Evolutionary conservation across 2,888 invertebrate genomes (phyloP).

Genomic region (Spodoptera picta): DNA sequence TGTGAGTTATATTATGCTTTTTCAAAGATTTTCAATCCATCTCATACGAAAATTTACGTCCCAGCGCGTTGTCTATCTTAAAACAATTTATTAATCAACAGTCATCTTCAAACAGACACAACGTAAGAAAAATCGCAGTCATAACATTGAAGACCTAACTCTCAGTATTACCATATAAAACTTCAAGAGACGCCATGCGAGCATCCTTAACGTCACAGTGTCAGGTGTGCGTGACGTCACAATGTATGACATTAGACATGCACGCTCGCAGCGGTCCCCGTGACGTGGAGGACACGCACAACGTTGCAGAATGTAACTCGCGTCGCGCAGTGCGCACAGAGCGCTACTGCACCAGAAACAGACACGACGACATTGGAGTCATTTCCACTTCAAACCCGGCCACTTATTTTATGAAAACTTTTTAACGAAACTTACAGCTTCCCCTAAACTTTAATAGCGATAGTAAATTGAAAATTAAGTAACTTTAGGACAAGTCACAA

Average conservation of each 20-base stretch:
- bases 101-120: constrained; percentile 49
- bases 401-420: constrained; percentile 54
- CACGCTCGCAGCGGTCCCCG: constrained; percentile 11
- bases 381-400: constrained; percentile 40
- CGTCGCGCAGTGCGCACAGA: constrained; percentile 19
- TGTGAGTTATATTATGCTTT: neutral
- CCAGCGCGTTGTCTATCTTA: constrained; percentile 28
- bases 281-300: constrained; percentile 29
- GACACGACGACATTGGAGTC: constrained; percentile 14
- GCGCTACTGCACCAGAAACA: constrained; percentile 25
- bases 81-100: constrained; percentile 25
- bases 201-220: constrained; percentile 22
- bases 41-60: neutral
- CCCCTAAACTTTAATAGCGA: constrained; percentile 71
- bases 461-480: constrained; percentile 72
- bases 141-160: constrained; percentile 49
- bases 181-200: constrained; percentile 46
- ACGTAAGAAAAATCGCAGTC: constrained; percentile 51
- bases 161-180: constrained; percentile 61
- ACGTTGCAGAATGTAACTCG: constrained; percentile 32
- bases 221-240: constrained; percentile 10
- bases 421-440: constrained; percentile 63
- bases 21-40: neutral
- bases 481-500: constrained; percentile 77
- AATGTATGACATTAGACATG: constrained; percentile 36